Percentiles rank a stretch among this genome's conserved stretches.
Conservation (phyloP, 2,113 vertebrate species). For the Oncorhynchus kisutch region DNA sequence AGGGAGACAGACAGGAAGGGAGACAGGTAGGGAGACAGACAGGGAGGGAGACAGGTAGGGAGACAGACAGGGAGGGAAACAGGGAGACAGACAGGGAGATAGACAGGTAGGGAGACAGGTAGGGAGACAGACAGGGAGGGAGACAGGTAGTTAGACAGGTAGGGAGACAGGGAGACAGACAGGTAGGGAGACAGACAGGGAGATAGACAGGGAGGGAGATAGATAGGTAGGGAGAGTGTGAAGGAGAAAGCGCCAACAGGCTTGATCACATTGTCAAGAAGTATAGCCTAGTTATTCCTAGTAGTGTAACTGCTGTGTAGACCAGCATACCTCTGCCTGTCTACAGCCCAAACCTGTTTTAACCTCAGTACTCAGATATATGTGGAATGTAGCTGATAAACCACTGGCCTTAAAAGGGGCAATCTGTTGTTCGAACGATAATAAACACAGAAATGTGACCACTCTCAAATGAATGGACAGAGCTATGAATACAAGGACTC, state of each 20-base stretch:
- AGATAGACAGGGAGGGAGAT: neutral
- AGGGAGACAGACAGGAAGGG: neutral
- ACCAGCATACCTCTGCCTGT: neutral
- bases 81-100: neutral
- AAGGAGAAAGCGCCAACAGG: constrained; percentile 43
- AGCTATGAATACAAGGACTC: too few relatives aligned
- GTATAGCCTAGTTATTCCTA: neutral
- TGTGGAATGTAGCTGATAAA: constrained; percentile 68
- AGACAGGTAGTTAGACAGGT: too few relatives aligned
- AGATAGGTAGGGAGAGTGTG: neutral
- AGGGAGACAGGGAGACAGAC: too few relatives aligned
- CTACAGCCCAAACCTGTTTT: constrained; percentile 37
- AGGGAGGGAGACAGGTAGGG: too few relatives aligned
- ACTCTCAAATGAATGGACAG: too few relatives aligned
- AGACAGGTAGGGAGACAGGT: neutral
- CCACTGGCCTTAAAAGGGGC: constrained; percentile 19
- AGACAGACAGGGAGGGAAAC: neutral
- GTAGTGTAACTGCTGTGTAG: neutral
- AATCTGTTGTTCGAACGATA: neutral
- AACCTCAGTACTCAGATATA: constrained; percentile 46
- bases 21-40: too few relatives aligned
- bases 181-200: neutral
- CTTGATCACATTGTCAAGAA: constrained; percentile 34
- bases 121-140: too few relatives aligned
- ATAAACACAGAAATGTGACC: too few relatives aligned